phyloP scores from a whole-genome alignment of 2,888 invertebrate genomes.

The Xanthostigma xanthostigma region DNA sequence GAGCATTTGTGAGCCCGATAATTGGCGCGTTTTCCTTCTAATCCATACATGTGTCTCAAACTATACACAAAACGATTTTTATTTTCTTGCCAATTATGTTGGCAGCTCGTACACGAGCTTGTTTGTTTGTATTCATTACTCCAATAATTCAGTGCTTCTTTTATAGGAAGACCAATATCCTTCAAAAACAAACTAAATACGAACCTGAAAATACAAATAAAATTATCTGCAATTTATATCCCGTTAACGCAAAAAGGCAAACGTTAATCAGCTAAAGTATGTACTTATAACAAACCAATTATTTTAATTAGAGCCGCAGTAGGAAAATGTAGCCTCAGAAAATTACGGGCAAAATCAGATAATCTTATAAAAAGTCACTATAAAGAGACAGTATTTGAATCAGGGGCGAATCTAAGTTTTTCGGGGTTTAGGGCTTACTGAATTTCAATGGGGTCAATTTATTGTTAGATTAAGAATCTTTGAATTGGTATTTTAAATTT shows the following conservation, averaged over 20 bases:
- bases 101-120: slow-evolving; percentile 34
- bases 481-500: too few species aligned
- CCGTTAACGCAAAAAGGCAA: neutral
- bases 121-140: slow-evolving; percentile 42
- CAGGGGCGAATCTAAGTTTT: too few species aligned
- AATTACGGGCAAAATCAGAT: too few species aligned
- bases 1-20: neutral
- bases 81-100: slow-evolving; percentile 47
- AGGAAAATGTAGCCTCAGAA: too few species aligned
- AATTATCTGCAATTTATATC: neutral
- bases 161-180: slow-evolving; percentile 50
- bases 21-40: neutral
- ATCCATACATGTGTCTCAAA: neutral
- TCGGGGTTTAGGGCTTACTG: too few species aligned
- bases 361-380: too few species aligned
- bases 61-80: slow-evolving; percentile 23
- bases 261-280: neutral
- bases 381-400: too few species aligned
- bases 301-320: too few species aligned
- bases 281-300: too few species aligned
- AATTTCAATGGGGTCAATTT: too few species aligned
- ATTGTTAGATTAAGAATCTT: too few species aligned
- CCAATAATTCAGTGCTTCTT: slow-evolving; percentile 51
- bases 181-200: slow-evolving; percentile 55
- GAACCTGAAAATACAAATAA: slow-evolving; percentile 29